phyloP scores from a whole-genome alignment of 2,113 vertebrate species.

The Oreochromis tanganicae region DNA sequence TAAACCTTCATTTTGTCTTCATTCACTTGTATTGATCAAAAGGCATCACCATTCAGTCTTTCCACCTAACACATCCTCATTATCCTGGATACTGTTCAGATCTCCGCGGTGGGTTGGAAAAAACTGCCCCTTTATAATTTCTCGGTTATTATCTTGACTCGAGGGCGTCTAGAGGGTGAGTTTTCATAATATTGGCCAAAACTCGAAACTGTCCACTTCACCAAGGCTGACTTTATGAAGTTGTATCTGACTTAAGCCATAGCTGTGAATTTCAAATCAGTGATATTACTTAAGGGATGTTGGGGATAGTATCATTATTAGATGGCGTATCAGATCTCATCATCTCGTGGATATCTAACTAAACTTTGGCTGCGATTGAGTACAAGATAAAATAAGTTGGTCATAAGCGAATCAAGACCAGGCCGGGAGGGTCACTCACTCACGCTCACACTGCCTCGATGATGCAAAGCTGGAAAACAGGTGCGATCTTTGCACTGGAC shows the following conservation, averaged over 20 bases:
- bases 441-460: neutral
- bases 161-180: accelerated
- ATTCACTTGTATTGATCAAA: neutral
- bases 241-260: neutral
- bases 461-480: neutral
- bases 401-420: neutral
- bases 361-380: accelerated
- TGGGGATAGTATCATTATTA: neutral
- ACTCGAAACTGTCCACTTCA: neutral
- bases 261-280: neutral
- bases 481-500: neutral
- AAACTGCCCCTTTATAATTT: neutral
- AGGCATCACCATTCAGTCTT: neutral
- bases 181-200: neutral
- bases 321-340: neutral
- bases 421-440: neutral
- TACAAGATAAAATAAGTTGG: neutral
- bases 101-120: neutral
- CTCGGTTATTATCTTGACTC: neutral
- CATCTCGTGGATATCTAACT: neutral
- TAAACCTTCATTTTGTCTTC: accelerated
- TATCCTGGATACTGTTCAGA: neutral
- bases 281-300: neutral
- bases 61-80: neutral
- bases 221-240: neutral